Conservation (phyloP, 2,797 vertebrate genomes). For the Gallinago solitaria region DNA sequence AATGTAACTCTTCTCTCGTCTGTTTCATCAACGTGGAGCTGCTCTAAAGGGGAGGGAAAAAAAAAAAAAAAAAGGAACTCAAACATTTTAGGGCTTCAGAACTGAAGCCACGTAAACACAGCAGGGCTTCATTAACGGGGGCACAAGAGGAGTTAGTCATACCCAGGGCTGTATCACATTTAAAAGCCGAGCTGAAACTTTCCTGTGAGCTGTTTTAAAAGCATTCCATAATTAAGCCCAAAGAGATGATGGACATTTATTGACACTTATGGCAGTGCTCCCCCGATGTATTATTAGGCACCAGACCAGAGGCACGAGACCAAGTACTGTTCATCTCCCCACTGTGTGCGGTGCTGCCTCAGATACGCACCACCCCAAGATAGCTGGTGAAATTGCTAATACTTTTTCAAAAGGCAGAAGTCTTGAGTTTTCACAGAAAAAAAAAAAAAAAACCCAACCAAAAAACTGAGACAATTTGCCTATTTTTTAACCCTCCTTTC, state of each 20-base stretch:
- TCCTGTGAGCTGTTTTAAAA: background rate
- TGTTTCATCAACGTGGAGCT: background rate
- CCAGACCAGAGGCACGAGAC: constrained; percentile 9
- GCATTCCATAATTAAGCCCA: background rate
- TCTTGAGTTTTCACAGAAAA: background rate
- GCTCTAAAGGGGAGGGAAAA: background rate
- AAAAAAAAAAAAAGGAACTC: background rate
- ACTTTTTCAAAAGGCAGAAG: background rate
- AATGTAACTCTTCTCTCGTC: background rate
- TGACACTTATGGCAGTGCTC: constrained; percentile 22
- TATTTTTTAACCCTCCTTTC: background rate
- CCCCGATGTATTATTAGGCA: constrained; percentile 15
- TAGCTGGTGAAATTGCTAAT: background rate
- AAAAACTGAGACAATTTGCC: background rate
- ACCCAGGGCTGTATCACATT: background rate
- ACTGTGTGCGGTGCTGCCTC: background rate
- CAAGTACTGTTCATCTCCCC: constrained; percentile 25
- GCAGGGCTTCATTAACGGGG: background rate
- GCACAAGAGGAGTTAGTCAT: background rate
- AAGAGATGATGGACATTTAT: constrained; percentile 22
- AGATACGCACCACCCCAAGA: background rate
- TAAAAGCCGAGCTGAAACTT: constrained; percentile 9
- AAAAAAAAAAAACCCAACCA: background rate
- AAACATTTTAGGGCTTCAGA: background rate
- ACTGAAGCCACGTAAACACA: background rate